phyloP scores from a whole-genome alignment of 2,113 vertebrate genomes.

The Apodemus sylvaticus region DNA sequence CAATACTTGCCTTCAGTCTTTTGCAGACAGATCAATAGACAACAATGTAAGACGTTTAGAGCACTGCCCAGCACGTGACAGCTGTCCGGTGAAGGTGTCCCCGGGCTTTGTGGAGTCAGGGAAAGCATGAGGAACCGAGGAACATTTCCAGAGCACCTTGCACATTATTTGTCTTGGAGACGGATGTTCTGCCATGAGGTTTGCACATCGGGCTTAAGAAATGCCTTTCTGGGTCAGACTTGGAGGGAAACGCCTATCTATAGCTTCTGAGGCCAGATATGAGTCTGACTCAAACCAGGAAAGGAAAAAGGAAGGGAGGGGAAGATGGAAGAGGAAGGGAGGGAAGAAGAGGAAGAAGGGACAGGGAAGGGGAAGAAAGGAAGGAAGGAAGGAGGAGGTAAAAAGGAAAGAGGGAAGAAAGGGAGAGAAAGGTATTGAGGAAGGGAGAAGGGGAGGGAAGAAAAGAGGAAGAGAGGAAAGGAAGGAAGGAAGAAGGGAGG shows the following conservation, averaged over 20 bases:
- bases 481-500: too few relatives aligned
- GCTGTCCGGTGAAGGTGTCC: neutral
- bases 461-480: too few relatives aligned
- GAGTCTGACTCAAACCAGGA: too few relatives aligned
- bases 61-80: accelerated
- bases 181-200: neutral
- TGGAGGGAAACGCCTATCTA: neutral
- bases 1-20: neutral
- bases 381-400: neutral
- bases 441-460: neutral
- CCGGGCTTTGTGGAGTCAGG: neutral
- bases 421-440: too few relatives aligned
- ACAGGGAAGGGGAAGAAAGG: neutral
- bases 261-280: neutral
- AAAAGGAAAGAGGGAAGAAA: too few relatives aligned
- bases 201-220: neutral
- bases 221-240: neutral
- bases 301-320: neutral
- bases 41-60: neutral
- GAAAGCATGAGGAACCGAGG: neutral
- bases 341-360: accelerated
- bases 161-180: neutral
- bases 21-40: neutral
- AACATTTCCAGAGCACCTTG: accelerated
- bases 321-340: neutral